phyloP scores from a whole-genome alignment of 1,140 invertebrate genomes.

The Drosophila asahinai region DNA sequence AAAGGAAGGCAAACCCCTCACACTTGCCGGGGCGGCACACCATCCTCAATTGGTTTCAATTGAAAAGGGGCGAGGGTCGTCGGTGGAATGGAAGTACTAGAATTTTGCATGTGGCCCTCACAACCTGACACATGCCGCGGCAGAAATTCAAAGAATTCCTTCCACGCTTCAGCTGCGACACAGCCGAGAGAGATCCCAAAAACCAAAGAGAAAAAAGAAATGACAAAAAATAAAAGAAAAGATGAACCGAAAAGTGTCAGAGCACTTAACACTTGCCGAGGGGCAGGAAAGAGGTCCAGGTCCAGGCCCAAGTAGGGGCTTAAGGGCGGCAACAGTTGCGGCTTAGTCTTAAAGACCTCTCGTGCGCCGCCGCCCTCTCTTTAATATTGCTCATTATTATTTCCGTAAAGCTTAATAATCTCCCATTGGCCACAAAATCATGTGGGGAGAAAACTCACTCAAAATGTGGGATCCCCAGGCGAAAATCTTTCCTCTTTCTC shows the following conservation, averaged over 20 bases:
- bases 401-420: constrained; percentile 27
- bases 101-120: constrained; percentile 64
- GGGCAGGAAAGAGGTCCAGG: constrained; percentile 16
- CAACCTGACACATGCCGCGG: constrained; percentile 51
- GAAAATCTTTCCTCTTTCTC: constrained; percentile 18
- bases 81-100: constrained; percentile 8
- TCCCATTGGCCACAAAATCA: constrained; percentile 29
- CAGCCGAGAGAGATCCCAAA: constrained; percentile 3
- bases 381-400: constrained; percentile 34
- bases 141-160: constrained; percentile 67
- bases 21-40: constrained; percentile 26
- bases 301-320: constrained; percentile 57
- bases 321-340: constrained; percentile 59
- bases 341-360: constrained; percentile 22
- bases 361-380: neutral
- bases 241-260: constrained; percentile 59
- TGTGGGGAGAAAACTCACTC: constrained; percentile 18
- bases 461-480: constrained; percentile 9
- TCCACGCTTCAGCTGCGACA: constrained; percentile 45
- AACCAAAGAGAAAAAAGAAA: constrained; percentile 5
- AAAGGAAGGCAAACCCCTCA: constrained; percentile 22
- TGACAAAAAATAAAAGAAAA: constrained; percentile 11
- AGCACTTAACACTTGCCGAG: constrained; percentile 69
- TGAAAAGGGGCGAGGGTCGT: constrained; percentile 21
- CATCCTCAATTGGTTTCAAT: constrained; percentile 56